Percentiles rank a stretch among this genome's conserved stretches.
Conservation (phyloP, 2,797 vertebrate genomes). For the Nannoperca obscura region DNA sequence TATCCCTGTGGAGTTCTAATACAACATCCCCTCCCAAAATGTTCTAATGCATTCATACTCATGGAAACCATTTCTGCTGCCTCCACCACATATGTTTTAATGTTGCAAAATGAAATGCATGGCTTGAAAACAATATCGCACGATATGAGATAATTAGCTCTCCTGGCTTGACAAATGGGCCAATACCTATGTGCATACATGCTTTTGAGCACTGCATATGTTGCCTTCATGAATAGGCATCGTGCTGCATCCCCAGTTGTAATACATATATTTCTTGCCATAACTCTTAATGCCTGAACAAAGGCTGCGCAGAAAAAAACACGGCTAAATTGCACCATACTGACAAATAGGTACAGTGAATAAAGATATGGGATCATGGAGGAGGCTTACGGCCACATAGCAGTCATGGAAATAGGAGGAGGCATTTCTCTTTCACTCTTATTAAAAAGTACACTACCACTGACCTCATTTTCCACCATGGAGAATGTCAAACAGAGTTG, state of each 20-base stretch:
- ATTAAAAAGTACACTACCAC: conserved; percentile 30
- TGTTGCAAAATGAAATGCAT: conserved; percentile 95
- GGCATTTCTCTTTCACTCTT: conserved; percentile 24
- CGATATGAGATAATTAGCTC: conserved; percentile 97
- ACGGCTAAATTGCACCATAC: conserved; percentile 58
- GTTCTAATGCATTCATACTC: conserved; percentile 99
- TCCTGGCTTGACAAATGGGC: conserved; percentile 98
- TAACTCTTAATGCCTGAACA: conserved; percentile 75
- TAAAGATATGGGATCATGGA: conserved; percentile 48
- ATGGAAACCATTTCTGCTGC: conserved; percentile 94
- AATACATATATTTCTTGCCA: conserved; percentile 89
- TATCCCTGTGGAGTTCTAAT: conserved; percentile 93
- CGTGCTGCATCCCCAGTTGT: conserved; percentile 85
- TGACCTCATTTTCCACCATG: conserved; percentile 58
- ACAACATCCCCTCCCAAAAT: conserved; percentile 95
- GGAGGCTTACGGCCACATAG: conserved; percentile 32
- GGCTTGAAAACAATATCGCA: conserved; percentile 93
- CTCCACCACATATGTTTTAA: conserved; percentile 96
- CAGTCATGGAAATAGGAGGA: conserved; percentile 37
- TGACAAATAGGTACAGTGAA: conserved; percentile 44
- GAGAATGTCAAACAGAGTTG: conserved; percentile 53
- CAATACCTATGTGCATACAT: conserved; percentile 98
- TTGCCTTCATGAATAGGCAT: conserved; percentile 91
- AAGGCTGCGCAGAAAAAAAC: conserved; percentile 47
- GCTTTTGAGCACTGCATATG: conserved; percentile 92